These are phyloP conservation scores for Ornithorhynchus anatinus DNA, from an alignment of 2,113 vertebrate genomes.

Conservation along the genomic window DNA sequence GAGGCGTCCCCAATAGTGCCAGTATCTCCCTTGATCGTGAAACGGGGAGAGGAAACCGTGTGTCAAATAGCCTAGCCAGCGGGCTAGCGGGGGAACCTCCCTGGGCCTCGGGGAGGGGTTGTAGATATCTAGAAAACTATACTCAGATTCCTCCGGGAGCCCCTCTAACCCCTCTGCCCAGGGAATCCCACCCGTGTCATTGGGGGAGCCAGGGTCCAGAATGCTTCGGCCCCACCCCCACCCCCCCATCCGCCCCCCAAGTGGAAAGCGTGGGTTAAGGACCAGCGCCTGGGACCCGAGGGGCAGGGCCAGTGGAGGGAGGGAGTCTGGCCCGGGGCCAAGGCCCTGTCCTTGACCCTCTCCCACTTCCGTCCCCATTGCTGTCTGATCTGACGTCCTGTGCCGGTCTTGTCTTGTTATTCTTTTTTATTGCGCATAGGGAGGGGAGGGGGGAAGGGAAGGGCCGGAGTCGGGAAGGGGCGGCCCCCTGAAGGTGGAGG, in stretches of 20 bases:
- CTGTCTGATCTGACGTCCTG: conserved; percentile 60
- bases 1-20: conserved; percentile 60
- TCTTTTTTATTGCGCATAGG: conserved; percentile 33
- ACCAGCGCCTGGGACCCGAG: no score
- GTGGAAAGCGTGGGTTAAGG: no score
- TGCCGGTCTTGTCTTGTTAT: conserved; percentile 53
- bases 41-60: conserved; percentile 32
- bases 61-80: conserved; percentile 61
- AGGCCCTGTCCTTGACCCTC: background rate
- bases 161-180: conserved; percentile 22
- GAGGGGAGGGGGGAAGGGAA: conserved; percentile 32
- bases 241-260: conserved; percentile 35
- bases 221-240: background rate
- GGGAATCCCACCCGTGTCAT: conserved; percentile 8
- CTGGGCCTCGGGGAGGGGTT: conserved; percentile 50
- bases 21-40: conserved; percentile 46
- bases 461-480: conserved; percentile 25
- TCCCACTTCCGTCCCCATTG: conserved; percentile 5
- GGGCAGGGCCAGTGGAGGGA: no score
- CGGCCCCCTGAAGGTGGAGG: conserved; percentile 25
- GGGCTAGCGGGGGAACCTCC: background rate
- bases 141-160: conserved; percentile 31
- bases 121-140: conserved; percentile 60
- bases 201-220: conserved; percentile 14
- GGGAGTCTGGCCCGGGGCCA: no score